phyloP scores from a whole-genome alignment of 2,888 invertebrate species.

The Drymonia ruficornis region DNA sequence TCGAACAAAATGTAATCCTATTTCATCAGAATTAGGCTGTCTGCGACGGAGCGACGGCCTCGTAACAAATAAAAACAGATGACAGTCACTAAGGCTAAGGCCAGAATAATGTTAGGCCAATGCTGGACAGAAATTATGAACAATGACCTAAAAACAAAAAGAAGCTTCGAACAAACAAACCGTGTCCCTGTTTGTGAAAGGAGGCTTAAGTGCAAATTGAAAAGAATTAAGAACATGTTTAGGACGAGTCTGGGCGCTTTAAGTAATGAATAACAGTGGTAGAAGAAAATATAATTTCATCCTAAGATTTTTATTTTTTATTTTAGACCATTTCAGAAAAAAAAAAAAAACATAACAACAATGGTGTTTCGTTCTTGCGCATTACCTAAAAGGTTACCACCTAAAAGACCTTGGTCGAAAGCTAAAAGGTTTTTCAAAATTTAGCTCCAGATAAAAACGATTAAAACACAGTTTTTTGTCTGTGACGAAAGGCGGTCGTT shows the following conservation, averaged over 20 bases:
- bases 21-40: not conserved
- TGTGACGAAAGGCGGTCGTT: slow-evolving; percentile 33
- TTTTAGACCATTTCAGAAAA: not conserved
- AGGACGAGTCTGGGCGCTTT: not conserved
- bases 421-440: too few species aligned
- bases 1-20: not conserved
- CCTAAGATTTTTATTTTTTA: too few species aligned
- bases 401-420: too few species aligned
- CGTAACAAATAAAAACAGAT: slow-evolving; percentile 9
- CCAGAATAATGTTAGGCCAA: slow-evolving; percentile 7
- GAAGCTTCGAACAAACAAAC: slow-evolving; percentile 39
- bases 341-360: too few species aligned
- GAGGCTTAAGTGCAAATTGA: slow-evolving; percentile 51
- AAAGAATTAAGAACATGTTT: slow-evolving; percentile 49
- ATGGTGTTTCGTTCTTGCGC: too few species aligned
- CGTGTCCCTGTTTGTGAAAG: slow-evolving; percentile 46
- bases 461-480: slow-evolving; percentile 10
- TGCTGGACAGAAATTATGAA: slow-evolving; percentile 13
- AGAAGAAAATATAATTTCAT: not conserved
- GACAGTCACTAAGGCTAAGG: not conserved
- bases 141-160: slow-evolving; percentile 29
- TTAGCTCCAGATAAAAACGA: too few species aligned
- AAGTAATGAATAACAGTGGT: not conserved
- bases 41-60: not conserved
- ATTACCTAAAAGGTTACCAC: too few species aligned